Conservation (phyloP, 2,797 vertebrate species). For the Microctenopoma lineatum region DNA sequence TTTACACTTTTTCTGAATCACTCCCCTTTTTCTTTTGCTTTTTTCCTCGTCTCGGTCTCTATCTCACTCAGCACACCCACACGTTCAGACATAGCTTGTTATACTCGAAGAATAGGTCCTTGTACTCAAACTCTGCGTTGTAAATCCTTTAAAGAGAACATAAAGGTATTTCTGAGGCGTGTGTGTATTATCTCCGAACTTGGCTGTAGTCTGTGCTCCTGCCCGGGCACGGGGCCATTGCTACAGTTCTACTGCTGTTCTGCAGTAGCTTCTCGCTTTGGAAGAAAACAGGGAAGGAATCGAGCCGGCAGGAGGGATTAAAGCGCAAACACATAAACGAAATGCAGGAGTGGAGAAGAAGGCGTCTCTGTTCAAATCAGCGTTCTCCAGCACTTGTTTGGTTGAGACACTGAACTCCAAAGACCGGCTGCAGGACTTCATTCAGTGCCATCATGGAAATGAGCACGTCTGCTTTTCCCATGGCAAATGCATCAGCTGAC, state of each 20-base stretch:
- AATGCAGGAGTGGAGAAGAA: slow-evolving; percentile 14
- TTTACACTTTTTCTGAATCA: slow-evolving; percentile 21
- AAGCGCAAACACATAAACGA: slow-evolving; percentile 28
- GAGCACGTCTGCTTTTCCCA: background rate
- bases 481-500: background rate
- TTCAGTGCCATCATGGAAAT: background rate
- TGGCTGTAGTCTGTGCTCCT: slow-evolving; percentile 51
- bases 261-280: slow-evolving; percentile 31
- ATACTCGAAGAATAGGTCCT: slow-evolving; percentile 53
- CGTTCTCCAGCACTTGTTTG: slow-evolving; percentile 15
- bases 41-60: slow-evolving; percentile 30
- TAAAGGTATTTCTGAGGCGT: slow-evolving; percentile 60
- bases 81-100: slow-evolving; percentile 50
- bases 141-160: slow-evolving; percentile 58
- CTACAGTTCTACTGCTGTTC: slow-evolving; percentile 45
- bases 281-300: slow-evolving; percentile 33
- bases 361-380: slow-evolving; percentile 31
- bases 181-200: slow-evolving; percentile 52
- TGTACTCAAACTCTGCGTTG: slow-evolving; percentile 41
- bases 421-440: slow-evolving; percentile 5
- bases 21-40: slow-evolving; percentile 10
- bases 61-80: slow-evolving; percentile 60
- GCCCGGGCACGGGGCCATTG: slow-evolving; percentile 53
- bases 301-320: slow-evolving; percentile 55
- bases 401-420: background rate